Evolutionary conservation across 2,888 invertebrate genomes (phyloP).

Genomic region (Heterodera filipjevi): DNA sequence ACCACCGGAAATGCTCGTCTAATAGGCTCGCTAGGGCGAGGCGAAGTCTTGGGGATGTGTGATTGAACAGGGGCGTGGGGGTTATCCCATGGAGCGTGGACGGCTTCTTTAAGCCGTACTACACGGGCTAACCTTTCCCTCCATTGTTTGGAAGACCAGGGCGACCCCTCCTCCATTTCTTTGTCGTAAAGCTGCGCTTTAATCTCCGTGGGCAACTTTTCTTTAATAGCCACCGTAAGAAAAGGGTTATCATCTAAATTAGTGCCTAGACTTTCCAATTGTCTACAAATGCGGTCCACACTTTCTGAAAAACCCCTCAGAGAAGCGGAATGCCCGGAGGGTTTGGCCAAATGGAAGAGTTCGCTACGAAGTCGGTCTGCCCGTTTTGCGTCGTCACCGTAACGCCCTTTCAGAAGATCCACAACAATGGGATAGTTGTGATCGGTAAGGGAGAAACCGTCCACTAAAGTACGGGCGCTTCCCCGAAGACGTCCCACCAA

Average conservation of each 20-base stretch:
- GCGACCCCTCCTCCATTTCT: not conserved
- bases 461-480: not conserved
- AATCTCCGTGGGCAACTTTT: not conserved
- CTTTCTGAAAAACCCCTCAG: not conserved
- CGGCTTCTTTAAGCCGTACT: not conserved
- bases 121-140: not conserved
- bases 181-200: not conserved
- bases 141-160: not conserved
- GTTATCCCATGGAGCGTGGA: not conserved
- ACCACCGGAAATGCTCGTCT: not conserved
- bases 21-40: not conserved
- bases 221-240: not conserved
- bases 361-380: not conserved
- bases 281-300: conserved; percentile 3
- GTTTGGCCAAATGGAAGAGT: not conserved
- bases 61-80: not conserved
- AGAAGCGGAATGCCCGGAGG: not conserved
- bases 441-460: not conserved
- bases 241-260: not conserved
- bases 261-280: not conserved
- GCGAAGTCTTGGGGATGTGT: not conserved
- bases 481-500: not conserved
- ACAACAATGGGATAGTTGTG: not conserved
- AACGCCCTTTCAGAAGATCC: not conserved
- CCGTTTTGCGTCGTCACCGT: not conserved